Evolutionary conservation across 2,797 vertebrate genomes (phyloP).

Genomic region (Hydrocynus forskahlii): DNA sequence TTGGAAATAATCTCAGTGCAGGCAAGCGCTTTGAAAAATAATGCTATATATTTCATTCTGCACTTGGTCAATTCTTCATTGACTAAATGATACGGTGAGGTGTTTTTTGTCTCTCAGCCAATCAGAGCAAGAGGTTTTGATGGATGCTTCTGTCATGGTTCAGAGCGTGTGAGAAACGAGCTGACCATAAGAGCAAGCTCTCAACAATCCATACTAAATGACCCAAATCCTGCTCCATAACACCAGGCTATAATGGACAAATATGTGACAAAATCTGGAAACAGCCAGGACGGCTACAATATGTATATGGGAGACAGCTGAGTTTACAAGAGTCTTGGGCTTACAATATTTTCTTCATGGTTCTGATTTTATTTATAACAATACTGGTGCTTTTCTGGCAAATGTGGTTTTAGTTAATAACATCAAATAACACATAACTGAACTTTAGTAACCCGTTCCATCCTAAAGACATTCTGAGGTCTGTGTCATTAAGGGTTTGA

Average conservation of each 20-base stretch:
- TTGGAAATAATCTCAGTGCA: not conserved
- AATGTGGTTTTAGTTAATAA: not conserved
- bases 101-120: conserved; percentile 55
- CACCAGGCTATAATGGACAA: not conserved
- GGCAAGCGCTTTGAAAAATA: conserved; percentile 12
- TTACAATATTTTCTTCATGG: not conserved
- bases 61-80: conserved; percentile 41
- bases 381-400: no score
- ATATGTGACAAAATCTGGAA: not conserved
- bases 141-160: conserved; percentile 63
- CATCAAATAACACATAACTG: not conserved
- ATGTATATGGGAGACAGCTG: no score
- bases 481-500: conserved; percentile 13
- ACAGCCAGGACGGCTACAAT: not conserved
- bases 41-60: conserved; percentile 19
- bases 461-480: not conserved
- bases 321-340: not conserved
- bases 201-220: conserved; percentile 58
- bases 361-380: no score
- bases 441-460: not conserved
- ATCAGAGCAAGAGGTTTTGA: conserved; percentile 64
- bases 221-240: conserved; percentile 27
- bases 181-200: conserved; percentile 71
- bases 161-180: conserved; percentile 47
- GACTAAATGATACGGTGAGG: conserved; percentile 40